phyloP scores from a whole-genome alignment of 53 echinoderm and acorn worm genomes.

The Holothuria leucospilota region DNA sequence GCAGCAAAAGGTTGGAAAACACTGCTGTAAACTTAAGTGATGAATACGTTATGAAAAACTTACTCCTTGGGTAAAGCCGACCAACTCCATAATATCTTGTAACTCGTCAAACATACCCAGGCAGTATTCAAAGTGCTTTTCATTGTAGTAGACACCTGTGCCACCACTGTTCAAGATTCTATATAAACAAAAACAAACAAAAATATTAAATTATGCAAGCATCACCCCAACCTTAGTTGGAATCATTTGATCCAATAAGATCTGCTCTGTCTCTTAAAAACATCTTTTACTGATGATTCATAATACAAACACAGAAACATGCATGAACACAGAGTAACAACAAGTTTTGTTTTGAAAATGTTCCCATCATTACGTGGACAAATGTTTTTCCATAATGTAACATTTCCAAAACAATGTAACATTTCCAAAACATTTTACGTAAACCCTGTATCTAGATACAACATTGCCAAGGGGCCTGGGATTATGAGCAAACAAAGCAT shows the following conservation, averaged over 20 bases:
- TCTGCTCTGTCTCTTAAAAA: not conserved
- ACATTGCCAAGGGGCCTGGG: too few species aligned
- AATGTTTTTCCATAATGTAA: too few species aligned
- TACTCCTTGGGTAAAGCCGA: conserved; percentile 95
- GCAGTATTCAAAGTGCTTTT: conserved; percentile 83
- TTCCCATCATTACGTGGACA: too few species aligned
- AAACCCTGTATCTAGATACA: too few species aligned
- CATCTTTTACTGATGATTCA: too few species aligned
- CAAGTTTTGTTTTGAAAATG: too few species aligned
- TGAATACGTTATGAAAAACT: not conserved
- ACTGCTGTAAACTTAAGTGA: too few species aligned
- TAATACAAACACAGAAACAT: not conserved
- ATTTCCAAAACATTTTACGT: too few species aligned
- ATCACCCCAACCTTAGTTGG: not conserved
- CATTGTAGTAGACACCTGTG: conserved; percentile 71
- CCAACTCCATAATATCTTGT: conserved; percentile 91
- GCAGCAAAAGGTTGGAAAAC: too few species aligned
- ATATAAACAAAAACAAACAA: conserved; percentile 19
- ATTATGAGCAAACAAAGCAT: too few species aligned
- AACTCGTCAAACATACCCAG: conserved; percentile 90
- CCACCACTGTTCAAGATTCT: conserved; percentile 77
- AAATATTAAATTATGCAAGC: not conserved
- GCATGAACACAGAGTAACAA: too few species aligned
- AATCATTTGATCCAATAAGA: not conserved
- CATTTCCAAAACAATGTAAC: too few species aligned